Evolutionary conservation across 2,113 vertebrate genomes (phyloP).

Genomic region (Penelope pileata): DNA sequence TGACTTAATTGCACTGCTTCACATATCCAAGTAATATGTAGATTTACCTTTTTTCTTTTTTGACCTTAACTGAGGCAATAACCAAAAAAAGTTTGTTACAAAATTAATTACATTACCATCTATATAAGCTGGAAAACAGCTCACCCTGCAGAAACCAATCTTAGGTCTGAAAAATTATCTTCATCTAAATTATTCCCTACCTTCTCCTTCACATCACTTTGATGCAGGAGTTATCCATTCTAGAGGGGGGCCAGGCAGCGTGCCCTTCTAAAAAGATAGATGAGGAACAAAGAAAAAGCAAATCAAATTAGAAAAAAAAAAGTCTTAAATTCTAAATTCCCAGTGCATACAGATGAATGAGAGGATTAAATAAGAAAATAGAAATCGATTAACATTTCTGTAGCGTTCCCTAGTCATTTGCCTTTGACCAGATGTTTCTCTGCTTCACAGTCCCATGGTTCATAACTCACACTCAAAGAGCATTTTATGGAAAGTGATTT

Average conservation of each 20-base stretch:
- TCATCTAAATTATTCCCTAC: background rate
- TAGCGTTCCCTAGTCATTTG: background rate
- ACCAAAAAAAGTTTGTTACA: background rate
- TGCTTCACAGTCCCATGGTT: background rate
- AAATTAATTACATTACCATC: background rate
- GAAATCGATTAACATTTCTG: background rate
- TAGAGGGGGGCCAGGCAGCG: background rate
- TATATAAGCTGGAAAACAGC: background rate
- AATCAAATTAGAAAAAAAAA: accelerated
- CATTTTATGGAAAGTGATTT: background rate
- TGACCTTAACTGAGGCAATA: background rate
- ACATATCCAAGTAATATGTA: background rate
- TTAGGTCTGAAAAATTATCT: background rate
- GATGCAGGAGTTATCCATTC: background rate
- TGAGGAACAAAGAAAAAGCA: background rate
- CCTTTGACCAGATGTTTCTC: background rate
- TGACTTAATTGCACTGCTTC: background rate
- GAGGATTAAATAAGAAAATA: background rate
- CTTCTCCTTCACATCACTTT: background rate
- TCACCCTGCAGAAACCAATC: background rate
- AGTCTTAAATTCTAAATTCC: background rate
- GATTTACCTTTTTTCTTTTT: background rate
- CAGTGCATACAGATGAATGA: background rate
- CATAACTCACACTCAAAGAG: background rate
- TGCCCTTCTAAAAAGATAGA: accelerated